Evolutionary conservation across 2,797 vertebrate species (phyloP), one percentile per base, ranked within the genome.

Genomic region (Hypotaenidia okinawae): DNA sequence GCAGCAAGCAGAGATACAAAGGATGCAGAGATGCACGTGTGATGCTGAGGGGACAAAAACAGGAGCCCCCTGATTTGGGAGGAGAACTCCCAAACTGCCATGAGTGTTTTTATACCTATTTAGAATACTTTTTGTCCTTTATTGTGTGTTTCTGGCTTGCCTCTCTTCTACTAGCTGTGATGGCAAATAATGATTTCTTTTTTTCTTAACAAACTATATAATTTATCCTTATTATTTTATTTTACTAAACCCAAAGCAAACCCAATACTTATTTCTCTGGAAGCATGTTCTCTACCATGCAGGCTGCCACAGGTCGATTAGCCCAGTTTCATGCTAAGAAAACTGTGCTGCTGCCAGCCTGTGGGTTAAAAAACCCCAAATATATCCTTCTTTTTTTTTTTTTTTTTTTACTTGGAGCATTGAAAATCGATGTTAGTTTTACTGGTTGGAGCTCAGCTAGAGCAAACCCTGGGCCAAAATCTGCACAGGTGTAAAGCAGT

Each of bases 381-480:
- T 82, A 45, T 54, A 43, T 57, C 57, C 78, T 85, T 35, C 33
- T n/a, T n/a, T n/a, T n/a, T 35, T 35, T 35, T 77, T 83, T 79
- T 85, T 78, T 74, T 90, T 95, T 88, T 74, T 68, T 28, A 77
- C 73, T 85, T 59, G 54, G 32, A 87, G 70, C 96, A 96, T 57
- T 55, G 69, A 93, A 97, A 97, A 97, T 94, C 79, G 63, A 70
- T 96, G 76, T 90, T 43, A 28, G 85, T 58, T 96, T 76, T 87
- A 52, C 24, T 83, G 41, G 37, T n/a, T 80, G 15, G 19, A 90
- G 16, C 51, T 88, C 80, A 88, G 83, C 78, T 88, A 23, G 28
- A 80, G 41, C 54, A 96, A 95, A 94, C 64, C 59, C 47, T 70
- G n/a, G 39, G 55, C 70, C 70, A 86, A 90, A 95, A 66, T 75